Evolutionary conservation across 92 coral and sea anemone species (phyloP).

Genomic region (Nematostella vectensis): DNA sequence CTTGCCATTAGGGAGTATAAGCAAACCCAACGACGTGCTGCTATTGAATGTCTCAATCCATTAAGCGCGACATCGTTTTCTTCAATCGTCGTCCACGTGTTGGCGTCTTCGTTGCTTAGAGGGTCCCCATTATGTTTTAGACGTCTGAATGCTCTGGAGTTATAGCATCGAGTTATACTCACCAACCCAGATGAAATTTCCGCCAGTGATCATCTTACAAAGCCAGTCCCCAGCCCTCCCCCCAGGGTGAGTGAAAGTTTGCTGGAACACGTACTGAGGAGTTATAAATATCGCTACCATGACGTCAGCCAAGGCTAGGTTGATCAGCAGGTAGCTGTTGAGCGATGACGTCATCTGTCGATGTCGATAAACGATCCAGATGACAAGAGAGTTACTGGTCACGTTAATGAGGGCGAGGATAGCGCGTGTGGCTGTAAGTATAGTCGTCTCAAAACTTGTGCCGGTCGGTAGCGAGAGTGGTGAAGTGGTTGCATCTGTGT

Average conservation of each 20-base stretch:
- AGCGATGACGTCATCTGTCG: conserved; percentile 12
- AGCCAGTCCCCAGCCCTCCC: conserved; percentile 25
- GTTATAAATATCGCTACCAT: conserved; percentile 32
- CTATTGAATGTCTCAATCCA: too few species aligned
- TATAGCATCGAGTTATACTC: too few species aligned
- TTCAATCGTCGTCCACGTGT: too few species aligned
- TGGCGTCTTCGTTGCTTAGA: too few species aligned
- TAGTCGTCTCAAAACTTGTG: too few species aligned
- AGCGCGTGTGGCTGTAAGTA: too few species aligned
- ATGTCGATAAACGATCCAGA: conserved; percentile 10
- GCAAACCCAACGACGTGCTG: too few species aligned
- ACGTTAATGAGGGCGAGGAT: conserved; percentile 18
- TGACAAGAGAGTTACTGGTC: conserved; percentile 16
- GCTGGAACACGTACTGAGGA: conserved; percentile 28
- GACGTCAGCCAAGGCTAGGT: conserved; percentile 29
- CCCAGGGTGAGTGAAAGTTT: conserved; percentile 20
- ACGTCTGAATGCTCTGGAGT: too few species aligned
- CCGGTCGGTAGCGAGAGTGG: too few species aligned
- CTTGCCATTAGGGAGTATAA: too few species aligned
- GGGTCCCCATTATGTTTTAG: too few species aligned
- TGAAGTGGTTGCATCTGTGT: too few species aligned
- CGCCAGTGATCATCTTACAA: conserved; percentile 30
- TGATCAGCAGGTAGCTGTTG: conserved; percentile 24
- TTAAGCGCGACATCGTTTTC: background rate
- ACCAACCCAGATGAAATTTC: conserved; percentile 34